Evolutionary conservation across 2,888 invertebrate species (phyloP), one percentile per base, ranked within the genome.

Genomic region (Scrobipalpa atriplicella): DNA sequence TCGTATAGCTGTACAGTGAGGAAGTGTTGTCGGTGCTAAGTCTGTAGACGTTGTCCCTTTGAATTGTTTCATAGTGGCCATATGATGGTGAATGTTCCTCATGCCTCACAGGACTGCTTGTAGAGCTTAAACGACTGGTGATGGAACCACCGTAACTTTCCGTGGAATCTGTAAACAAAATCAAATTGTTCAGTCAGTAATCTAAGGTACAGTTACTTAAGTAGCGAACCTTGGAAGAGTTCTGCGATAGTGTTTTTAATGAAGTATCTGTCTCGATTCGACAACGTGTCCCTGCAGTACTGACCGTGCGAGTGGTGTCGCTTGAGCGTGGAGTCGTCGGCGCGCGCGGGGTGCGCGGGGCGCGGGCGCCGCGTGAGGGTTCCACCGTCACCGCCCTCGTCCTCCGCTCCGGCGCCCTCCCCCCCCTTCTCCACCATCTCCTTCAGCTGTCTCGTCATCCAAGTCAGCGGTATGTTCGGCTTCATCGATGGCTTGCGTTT

Each of bases 401-500:
- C 80, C 36, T 76, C 81, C 13, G 11, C 43, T 1, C 43, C 73
- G 79, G 89, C 68, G 79, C 85, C 75, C 2, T 81, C 81, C 0
- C 77, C 78, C 0, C 79, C 89, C 2, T 95, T 96, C 79, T 97
- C 97, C 1, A 96, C 97, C 78, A 96, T 97, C 83, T 98, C 97
- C 80, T 98, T 98, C 67, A 98, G 90, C 79, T 97, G 97, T 13
- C 98, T 93, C 1, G 98, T 98, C 89, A 98, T 98, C 81, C 97
- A 96, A 2, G 98, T 98, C 71, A 98, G 85, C 0, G 98, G 98
- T 62, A 98, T 94, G 86, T 97, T 98, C 8, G 98, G 98, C 84
- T 97, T 97, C 96, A 97, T 96, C 18, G 97, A 97, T 0, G 98
- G 98, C 83, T 98, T 98, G 60, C 98, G 94, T 83, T 98, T 98